Evolutionary conservation across 2,113 vertebrate genomes (phyloP), one percentile per base, ranked within the genome.

Genomic region (Pedetes capensis): DNA sequence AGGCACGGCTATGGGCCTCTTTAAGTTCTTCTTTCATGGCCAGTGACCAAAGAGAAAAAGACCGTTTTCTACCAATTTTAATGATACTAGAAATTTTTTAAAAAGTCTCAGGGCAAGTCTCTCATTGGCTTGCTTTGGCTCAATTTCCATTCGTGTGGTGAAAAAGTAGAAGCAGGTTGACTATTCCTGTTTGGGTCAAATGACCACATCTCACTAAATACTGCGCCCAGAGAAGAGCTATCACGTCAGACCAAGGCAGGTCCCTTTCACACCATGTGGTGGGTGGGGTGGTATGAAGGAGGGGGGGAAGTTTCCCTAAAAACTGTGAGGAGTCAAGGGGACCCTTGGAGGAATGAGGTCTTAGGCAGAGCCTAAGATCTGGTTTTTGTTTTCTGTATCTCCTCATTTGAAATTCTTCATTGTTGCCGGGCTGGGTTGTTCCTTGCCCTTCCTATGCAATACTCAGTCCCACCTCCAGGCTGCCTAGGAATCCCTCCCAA

Each of bases 71-170:
- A 42, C 9, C 47, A 75, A 10, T 71, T 95, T 91, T 82, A 91
- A 44, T 72, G 74, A 87, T 49, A 89, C 49, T 39, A 94, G 37
- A 85, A 84, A 69, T n/a, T n/a, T n/a, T n/a, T n/a, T 76, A 39
- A 53, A 42, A 93, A 76, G 8, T 72, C 55, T 49, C 42, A 78
- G 37, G 13, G 39, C n/a, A 83, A 83, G 34, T 51, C 69, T 92
- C 32, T 64, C 87, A 92, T 68, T 71, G 89, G 11, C 49, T 94
- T 94, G 53, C 37, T 29, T 94, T 91, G 78, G 44, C n/a, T 71
- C 23, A 17, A 8, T 18, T 44, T 39, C 53, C 16, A 78, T 61
- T 13, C 32, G 8, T n/a, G 1, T 71, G 66, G 75, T 63, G 69
- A 17, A 44, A 34, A 53, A 71, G 55, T 16, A 51, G 20, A 42